phyloP scores from a whole-genome alignment of 2,797 vertebrate species.

The Schizopygopsis pylzovi region DNA sequence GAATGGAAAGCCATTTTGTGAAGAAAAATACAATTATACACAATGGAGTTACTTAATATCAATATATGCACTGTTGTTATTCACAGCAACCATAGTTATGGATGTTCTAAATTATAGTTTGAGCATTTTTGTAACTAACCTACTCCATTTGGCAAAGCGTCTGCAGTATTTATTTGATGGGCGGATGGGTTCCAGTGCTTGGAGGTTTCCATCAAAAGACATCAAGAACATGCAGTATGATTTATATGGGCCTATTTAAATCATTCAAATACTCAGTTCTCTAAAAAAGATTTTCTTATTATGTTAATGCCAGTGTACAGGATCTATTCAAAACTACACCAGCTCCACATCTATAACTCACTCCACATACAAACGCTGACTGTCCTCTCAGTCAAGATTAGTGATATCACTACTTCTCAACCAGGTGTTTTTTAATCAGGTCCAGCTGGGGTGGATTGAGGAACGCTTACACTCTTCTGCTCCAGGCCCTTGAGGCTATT shows the following conservation, averaged over 20 bases:
- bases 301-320: not conserved
- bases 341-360: constrained; percentile 4
- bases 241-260: not conserved
- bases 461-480: constrained; percentile 12
- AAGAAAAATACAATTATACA: constrained; percentile 62
- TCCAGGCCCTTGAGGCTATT: not conserved
- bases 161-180: constrained; percentile 3
- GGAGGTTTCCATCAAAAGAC: constrained; percentile 15
- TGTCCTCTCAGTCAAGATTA: constrained; percentile 18
- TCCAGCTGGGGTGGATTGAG: constrained; percentile 48
- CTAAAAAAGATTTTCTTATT: not conserved
- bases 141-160: not conserved
- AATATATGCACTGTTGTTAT: constrained; percentile 63
- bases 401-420: constrained; percentile 17
- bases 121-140: not conserved
- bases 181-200: constrained; percentile 8
- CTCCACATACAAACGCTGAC: not conserved
- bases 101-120: constrained; percentile 44
- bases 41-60: constrained; percentile 57
- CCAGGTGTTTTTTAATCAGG: constrained; percentile 50
- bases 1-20: constrained; percentile 28
- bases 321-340: not conserved
- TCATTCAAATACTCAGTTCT: not conserved
- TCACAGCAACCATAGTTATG: constrained; percentile 66
- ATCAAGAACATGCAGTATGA: not conserved